A percentile compares a stretch with the other conserved stretches of the same genome.
Evolutionary conservation across 2,888 invertebrate genomes (phyloP).

Genomic region (Catocala nupta): DNA sequence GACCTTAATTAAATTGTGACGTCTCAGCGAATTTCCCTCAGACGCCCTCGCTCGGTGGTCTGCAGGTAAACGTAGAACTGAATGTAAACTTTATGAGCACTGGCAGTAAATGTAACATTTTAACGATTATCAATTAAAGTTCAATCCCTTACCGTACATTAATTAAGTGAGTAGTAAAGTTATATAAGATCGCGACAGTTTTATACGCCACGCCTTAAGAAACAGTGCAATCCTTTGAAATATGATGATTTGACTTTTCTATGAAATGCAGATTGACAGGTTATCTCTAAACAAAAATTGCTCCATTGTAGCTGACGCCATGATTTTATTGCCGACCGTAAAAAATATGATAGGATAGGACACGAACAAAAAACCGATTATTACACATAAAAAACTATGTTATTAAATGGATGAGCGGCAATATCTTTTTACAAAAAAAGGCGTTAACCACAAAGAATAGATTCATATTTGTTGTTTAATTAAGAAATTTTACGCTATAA

Average conservation of each 20-base stretch:
- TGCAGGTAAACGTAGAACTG: slow-evolving; percentile 59
- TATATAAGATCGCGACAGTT: slow-evolving; percentile 53
- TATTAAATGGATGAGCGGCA: slow-evolving; percentile 82
- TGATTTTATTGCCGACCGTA: slow-evolving; percentile 37
- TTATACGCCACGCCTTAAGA: slow-evolving; percentile 42
- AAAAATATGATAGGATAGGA: slow-evolving; percentile 42
- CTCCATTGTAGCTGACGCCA: slow-evolving; percentile 25
- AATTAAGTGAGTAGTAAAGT: slow-evolving; percentile 52
- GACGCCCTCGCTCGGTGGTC: slow-evolving; percentile 72
- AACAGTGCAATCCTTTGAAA: slow-evolving; percentile 15
- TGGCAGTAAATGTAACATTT: slow-evolving; percentile 67
- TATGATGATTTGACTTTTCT: neutral
- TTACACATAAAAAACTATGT: slow-evolving; percentile 71
- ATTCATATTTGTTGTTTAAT: slow-evolving; percentile 81
- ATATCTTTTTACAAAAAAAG: slow-evolving; percentile 75
- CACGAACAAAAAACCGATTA: slow-evolving; percentile 65
- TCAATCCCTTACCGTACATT: slow-evolving; percentile 45
- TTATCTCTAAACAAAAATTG: slow-evolving; percentile 17
- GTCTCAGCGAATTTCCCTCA: slow-evolving; percentile 79
- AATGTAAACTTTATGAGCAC: slow-evolving; percentile 62
- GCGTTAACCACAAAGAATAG: slow-evolving; percentile 78
- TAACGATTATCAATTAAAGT: slow-evolving; percentile 63
- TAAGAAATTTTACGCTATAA: slow-evolving; percentile 81
- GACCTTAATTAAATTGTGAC: slow-evolving; percentile 84
- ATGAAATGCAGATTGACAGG: neutral